Percentiles rank a stretch among this genome's conserved stretches.
Evolutionary conservation across 2,797 vertebrate genomes (phyloP).

Genomic region (Bryconaethiops microstoma): DNA sequence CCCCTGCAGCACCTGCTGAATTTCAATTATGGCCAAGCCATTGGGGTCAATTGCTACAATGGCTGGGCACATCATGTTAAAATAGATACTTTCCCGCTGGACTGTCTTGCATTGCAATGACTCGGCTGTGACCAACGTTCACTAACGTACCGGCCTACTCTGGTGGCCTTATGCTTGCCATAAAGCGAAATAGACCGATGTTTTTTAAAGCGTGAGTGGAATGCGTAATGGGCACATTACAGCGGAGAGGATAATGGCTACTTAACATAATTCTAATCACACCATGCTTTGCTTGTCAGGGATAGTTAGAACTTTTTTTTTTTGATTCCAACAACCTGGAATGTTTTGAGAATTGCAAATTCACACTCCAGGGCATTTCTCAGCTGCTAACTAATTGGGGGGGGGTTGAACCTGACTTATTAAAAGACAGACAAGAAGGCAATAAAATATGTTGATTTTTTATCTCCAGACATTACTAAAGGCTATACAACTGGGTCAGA

Average conservation of each 20-base stretch:
- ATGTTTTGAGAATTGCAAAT: conserved; percentile 7
- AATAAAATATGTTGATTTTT: conserved; percentile 16
- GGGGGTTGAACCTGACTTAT: background rate
- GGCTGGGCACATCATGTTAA: conserved; percentile 54
- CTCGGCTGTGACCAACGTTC: conserved; percentile 23
- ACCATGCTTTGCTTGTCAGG: conserved; percentile 9
- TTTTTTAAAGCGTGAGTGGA: conserved; percentile 28
- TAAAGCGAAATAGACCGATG: conserved; percentile 55
- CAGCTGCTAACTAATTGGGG: background rate
- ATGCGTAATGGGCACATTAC: conserved; percentile 26
- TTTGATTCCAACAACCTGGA: background rate
- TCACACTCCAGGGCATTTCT: background rate
- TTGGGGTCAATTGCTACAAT: conserved; percentile 59
- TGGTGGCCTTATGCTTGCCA: conserved; percentile 44
- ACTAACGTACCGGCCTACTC: conserved; percentile 20
- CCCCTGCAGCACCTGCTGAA: conserved; percentile 64
- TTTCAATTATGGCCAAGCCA: conserved; percentile 57
- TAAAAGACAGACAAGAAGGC: background rate
- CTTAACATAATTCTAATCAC: conserved; percentile 43
- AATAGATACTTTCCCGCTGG: conserved; percentile 53
- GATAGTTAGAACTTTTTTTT: conserved; percentile 6
- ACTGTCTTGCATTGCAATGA: conserved; percentile 33
- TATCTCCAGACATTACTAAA: background rate
- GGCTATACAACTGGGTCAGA: background rate
- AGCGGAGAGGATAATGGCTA: conserved; percentile 36